Percentiles rank a stretch among this genome's conserved stretches.
These are phyloP conservation scores for Trachops cirrhosus DNA, from an alignment of 2,797 vertebrate genomes.

Conservation along the genomic window DNA sequence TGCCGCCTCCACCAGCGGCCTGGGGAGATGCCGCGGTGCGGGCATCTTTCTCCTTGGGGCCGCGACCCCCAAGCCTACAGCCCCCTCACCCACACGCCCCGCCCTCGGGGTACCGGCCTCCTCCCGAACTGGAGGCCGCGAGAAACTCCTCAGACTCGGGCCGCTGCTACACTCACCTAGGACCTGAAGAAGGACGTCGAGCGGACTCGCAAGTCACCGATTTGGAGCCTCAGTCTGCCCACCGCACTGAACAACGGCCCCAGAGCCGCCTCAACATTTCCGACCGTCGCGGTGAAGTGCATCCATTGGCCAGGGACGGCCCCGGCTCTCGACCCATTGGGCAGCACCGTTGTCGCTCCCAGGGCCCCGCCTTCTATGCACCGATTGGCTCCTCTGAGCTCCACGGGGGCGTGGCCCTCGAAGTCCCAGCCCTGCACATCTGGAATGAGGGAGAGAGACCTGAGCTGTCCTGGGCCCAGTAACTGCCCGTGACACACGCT, in stretches of 20 bases:
- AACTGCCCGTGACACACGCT: background rate
- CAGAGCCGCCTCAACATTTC: constrained; percentile 36
- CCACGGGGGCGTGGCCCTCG: background rate
- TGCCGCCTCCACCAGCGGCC: background rate
- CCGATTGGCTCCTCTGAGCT: constrained; percentile 42
- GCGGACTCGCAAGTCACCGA: rapidly evolving
- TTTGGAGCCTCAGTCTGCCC: background rate
- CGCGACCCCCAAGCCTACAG: background rate
- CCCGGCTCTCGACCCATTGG: constrained; percentile 23
- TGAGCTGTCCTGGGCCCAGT: background rate
- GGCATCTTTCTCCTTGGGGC: background rate
- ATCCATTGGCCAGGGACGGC: constrained; percentile 50
- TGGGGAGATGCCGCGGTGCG: background rate
- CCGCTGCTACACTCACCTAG: constrained; percentile 12
- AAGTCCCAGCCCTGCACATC: background rate
- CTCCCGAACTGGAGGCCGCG: background rate
- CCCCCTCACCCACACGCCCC: background rate
- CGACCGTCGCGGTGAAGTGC: background rate
- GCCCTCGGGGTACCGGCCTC: background rate
- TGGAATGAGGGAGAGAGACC: background rate
- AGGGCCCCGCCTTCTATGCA: background rate
- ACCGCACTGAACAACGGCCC: constrained; percentile 52
- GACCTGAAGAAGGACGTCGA: background rate
- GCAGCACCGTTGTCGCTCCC: background rate
- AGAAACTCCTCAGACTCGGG: background rate